Conservation (phyloP, 2,113 vertebrate species). For the Aegotheles bennettii region DNA sequence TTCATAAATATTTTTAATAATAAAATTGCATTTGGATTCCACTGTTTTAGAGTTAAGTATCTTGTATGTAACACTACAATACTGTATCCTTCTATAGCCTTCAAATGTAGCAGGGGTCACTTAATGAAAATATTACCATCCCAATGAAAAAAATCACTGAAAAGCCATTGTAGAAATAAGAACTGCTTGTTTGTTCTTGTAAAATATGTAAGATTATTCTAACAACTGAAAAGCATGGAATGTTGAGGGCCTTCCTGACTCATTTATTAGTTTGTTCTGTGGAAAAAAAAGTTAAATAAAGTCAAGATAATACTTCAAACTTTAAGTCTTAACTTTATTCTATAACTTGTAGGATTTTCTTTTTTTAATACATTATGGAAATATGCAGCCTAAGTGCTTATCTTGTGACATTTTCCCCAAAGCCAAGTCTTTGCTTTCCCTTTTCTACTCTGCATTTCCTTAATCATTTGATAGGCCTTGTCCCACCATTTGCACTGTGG, state of each 20-base stretch:
- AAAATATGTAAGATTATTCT: constrained; percentile 21
- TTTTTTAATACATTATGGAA: background rate
- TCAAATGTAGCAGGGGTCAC: constrained; percentile 11
- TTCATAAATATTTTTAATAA: constrained; percentile 25
- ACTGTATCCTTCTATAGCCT: constrained; percentile 23
- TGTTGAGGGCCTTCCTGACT: constrained; percentile 19
- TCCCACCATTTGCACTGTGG: background rate
- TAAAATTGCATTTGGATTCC: constrained; percentile 23
- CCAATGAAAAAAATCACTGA: background rate
- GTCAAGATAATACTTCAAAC: constrained; percentile 53
- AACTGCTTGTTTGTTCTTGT: constrained; percentile 41
- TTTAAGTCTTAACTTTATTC: constrained; percentile 66
- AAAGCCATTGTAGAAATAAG: constrained; percentile 39
- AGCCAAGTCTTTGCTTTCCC: background rate
- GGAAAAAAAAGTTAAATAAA: constrained; percentile 64
- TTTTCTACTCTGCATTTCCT: background rate
- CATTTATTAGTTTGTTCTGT: constrained; percentile 49
- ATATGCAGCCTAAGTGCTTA: background rate
- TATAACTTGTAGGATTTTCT: constrained; percentile 18
- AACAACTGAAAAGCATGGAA: constrained; percentile 47
- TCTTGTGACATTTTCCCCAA: background rate
- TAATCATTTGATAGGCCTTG: background rate
- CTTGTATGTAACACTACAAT: constrained; percentile 16
- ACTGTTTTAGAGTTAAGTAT: constrained; percentile 9
- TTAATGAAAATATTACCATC: constrained; percentile 31